Percentiles rank a stretch among this genome's conserved stretches.
Conservation (phyloP, 2,888 invertebrate genomes). For the Drosophila bunnanda region DNA sequence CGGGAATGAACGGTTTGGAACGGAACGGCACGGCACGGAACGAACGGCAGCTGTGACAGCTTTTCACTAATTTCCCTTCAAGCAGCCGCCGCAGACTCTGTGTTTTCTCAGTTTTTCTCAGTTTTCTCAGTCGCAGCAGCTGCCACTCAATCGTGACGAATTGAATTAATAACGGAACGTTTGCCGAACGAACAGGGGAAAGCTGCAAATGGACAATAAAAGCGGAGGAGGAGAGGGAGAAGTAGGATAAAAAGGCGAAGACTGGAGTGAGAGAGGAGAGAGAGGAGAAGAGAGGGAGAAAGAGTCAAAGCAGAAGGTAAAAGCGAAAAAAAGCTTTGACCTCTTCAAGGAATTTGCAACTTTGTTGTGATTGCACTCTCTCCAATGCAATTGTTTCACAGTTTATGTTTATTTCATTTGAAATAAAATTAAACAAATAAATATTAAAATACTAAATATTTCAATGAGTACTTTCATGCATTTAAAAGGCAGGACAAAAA, state of each 20-base stretch:
- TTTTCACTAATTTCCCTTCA: conserved; percentile 76
- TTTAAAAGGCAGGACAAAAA: background rate
- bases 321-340: conserved; percentile 32
- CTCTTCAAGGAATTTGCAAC: conserved; percentile 32
- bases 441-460: no score
- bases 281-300: background rate
- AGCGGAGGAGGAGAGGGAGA: conserved; percentile 6
- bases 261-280: background rate
- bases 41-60: conserved; percentile 66
- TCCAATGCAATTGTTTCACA: background rate
- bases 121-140: conserved; percentile 42
- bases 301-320: conserved; percentile 20
- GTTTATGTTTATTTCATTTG: background rate
- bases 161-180: conserved; percentile 75
- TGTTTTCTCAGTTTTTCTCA: conserved; percentile 26
- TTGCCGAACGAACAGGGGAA: conserved; percentile 63
- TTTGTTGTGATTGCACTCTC: conserved; percentile 21
- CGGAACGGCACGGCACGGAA: conserved; percentile 34
- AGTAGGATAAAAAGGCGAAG: background rate
- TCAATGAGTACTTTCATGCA: background rate
- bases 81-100: conserved; percentile 49
- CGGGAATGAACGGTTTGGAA: conserved; percentile 21
- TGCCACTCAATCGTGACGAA: conserved; percentile 79
- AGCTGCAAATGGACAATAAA: conserved; percentile 47
- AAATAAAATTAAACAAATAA: background rate